Evolutionary conservation across 2,888 invertebrate genomes (phyloP).

Genomic region (Cephus runcator): DNA sequence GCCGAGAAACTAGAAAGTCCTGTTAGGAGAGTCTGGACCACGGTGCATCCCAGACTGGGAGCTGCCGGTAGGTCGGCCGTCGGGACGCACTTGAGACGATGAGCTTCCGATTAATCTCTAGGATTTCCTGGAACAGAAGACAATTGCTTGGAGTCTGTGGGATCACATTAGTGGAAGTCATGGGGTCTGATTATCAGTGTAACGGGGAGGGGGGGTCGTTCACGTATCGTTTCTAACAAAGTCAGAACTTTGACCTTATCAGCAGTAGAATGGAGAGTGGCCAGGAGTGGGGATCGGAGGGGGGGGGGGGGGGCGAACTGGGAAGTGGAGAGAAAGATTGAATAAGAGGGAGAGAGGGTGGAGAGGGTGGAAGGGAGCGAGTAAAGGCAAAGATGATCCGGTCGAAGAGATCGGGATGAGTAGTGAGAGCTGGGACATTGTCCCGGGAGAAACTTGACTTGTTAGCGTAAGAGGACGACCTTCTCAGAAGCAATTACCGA

Average conservation of each 20-base stretch:
- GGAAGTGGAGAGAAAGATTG: neutral
- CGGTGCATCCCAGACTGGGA: conserved; percentile 18
- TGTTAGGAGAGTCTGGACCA: conserved; percentile 29
- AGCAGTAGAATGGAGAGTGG: too few relatives aligned
- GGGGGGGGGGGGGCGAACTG: neutral
- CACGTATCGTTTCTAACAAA: too few relatives aligned
- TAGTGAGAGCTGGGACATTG: conserved; percentile 17
- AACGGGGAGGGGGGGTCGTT: too few relatives aligned
- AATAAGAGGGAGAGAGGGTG: neutral
- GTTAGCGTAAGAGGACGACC: conserved; percentile 29
- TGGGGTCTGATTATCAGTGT: too few relatives aligned
- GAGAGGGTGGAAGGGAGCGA: neutral
- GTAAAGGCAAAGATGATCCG: neutral
- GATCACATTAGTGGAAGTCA: too few relatives aligned
- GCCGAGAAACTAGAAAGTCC: conserved; percentile 39
- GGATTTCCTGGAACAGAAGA: too few relatives aligned
- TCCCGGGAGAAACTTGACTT: conserved; percentile 30
- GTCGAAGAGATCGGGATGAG: conserved; percentile 14
- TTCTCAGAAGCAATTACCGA: conserved; percentile 33
- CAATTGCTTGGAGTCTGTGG: too few relatives aligned
- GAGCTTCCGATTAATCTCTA: too few relatives aligned
- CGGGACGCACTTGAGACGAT: too few relatives aligned
- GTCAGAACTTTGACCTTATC: too few relatives aligned
- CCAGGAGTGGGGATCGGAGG: neutral
- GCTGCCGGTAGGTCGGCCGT: too few relatives aligned